Evolutionary conservation across 2,888 invertebrate species (phyloP).

Genomic region (Eudemis profundana): DNA sequence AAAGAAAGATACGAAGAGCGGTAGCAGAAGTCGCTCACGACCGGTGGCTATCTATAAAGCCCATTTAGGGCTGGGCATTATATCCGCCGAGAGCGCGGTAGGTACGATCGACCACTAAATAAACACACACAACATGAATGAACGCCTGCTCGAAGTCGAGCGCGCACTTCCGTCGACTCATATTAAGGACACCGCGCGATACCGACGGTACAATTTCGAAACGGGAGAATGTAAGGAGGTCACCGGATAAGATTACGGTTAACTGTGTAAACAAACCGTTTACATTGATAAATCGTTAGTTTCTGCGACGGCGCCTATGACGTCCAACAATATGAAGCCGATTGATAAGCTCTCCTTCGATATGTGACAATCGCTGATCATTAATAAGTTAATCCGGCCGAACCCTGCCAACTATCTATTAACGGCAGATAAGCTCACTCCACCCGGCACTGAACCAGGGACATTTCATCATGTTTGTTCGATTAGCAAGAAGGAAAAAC

Average conservation of each 20-base stretch:
- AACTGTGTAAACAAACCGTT: conserved; percentile 84
- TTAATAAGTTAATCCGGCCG: conserved; percentile 37
- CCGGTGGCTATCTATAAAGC: conserved; percentile 23
- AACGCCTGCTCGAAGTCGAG: conserved; percentile 71
- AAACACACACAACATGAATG: conserved; percentile 80
- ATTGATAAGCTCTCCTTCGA: conserved; percentile 64
- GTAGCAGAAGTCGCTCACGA: conserved; percentile 1
- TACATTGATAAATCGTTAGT: conserved; percentile 82
- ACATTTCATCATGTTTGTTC: neutral
- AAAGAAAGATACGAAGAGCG: neutral
- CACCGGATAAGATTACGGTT: conserved; percentile 84
- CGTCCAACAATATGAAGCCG: conserved; percentile 60
- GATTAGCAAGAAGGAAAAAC: conserved; percentile 6
- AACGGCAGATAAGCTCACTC: conserved; percentile 27
- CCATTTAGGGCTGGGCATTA: conserved; percentile 38
- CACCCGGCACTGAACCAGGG: neutral
- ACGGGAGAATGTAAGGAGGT: conserved; percentile 83
- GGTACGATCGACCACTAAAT: conserved; percentile 68
- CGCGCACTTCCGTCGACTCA: conserved; percentile 77
- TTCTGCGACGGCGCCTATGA: conserved; percentile 81
- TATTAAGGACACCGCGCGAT: conserved; percentile 80
- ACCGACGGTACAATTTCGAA: conserved; percentile 81
- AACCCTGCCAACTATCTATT: conserved; percentile 32
- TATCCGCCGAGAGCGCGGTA: conserved; percentile 56
- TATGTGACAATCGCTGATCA: conserved; percentile 44